Percentiles rank a stretch among this genome's conserved stretches.
Conservation (phyloP, 2,888 invertebrate genomes). For the Chirona hameri region DNA sequence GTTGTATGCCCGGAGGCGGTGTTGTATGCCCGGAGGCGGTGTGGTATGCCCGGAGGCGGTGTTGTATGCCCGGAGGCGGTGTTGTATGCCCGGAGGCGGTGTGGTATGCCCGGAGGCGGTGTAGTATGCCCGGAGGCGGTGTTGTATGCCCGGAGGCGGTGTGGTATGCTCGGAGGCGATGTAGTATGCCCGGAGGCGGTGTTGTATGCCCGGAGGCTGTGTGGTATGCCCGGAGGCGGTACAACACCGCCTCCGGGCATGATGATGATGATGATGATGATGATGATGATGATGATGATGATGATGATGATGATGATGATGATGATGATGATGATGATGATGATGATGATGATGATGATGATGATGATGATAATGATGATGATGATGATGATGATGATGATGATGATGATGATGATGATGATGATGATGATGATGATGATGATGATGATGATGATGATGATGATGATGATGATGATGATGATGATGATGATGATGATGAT, state of each 20-base stretch:
- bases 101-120: no score
- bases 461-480: slow-evolving; percentile 22
- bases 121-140: no score
- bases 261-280: slow-evolving; percentile 22
- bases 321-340: slow-evolving; percentile 22
- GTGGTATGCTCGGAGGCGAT: no score
- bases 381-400: slow-evolving; percentile 22
- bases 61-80: no score
- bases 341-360: slow-evolving; percentile 22
- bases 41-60: no score
- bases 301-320: background rate
- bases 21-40: no score
- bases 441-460: slow-evolving; percentile 22
- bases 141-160: no score
- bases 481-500: slow-evolving; percentile 22
- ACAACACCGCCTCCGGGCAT: background rate
- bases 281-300: slow-evolving; percentile 11
- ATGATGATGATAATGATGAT: slow-evolving; percentile 22
- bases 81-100: no score
- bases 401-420: slow-evolving; percentile 22
- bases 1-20: no score
- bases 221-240: no score
- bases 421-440: slow-evolving; percentile 22
- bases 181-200: no score
- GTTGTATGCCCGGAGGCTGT: no score